These are phyloP conservation scores for Hirtodrosophila duncani DNA, from an alignment of 2,888 invertebrate species.

Conservation along the genomic window DNA sequence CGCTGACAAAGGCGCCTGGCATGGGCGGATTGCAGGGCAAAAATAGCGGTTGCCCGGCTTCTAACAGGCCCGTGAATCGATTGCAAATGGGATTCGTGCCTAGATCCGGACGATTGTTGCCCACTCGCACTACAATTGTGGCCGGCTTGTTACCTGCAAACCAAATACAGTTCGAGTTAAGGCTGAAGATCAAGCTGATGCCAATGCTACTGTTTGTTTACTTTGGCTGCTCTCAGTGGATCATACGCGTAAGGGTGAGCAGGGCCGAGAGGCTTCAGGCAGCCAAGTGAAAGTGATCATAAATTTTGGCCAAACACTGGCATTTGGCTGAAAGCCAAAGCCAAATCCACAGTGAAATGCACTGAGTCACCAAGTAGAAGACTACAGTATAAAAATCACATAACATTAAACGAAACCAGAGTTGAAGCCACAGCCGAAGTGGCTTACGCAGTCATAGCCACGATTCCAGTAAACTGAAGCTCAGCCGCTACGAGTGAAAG, in stretches of 20 bases:
- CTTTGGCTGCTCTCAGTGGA: conserved; percentile 33
- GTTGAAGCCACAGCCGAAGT: conserved; percentile 3
- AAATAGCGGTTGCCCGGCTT: conserved; percentile 94
- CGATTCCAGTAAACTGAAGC: conserved; percentile 35
- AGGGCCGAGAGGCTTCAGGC: background rate
- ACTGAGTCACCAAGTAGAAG: conserved; percentile 32
- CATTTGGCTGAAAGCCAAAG: no score
- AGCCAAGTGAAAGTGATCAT: conserved; percentile 73
- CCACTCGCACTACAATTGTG: conserved; percentile 92
- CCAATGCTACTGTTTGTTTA: conserved; percentile 2
- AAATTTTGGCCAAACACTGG: conserved; percentile 57
- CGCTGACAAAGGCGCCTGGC: conserved; percentile 96
- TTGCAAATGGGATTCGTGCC: conserved; percentile 96
- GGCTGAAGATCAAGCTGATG: conserved; percentile 4
- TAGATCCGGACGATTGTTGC: conserved; percentile 94
- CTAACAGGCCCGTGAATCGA: conserved; percentile 89
- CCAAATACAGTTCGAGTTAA: background rate
- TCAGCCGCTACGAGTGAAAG: conserved; percentile 66
- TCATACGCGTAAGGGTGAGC: conserved; percentile 27
- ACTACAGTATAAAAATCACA: conserved; percentile 32
- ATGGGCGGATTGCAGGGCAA: conserved; percentile 96
- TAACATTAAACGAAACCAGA: conserved; percentile 21
- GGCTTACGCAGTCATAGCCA: background rate
- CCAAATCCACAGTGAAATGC: no score
- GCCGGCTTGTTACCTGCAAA: conserved; percentile 86